These are phyloP conservation scores for Lasioglossum oenotherae DNA, from an alignment of 2,888 invertebrate genomes.

Conservation along the genomic window DNA sequence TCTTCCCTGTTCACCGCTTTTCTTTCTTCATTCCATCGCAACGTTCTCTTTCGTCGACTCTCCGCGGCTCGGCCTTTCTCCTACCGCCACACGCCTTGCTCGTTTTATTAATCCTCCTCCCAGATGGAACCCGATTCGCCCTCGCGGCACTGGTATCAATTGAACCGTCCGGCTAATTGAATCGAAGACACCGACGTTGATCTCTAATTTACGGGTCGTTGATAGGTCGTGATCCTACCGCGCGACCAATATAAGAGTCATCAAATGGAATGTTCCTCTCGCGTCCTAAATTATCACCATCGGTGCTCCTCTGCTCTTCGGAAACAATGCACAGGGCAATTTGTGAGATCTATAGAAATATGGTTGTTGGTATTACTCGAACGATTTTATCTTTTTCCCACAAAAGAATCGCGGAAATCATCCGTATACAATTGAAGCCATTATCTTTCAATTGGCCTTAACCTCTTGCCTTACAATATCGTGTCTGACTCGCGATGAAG, in stretches of 20 bases:
- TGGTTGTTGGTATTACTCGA: not conserved
- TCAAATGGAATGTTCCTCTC: slow-evolving; percentile 6
- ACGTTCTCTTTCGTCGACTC: not conserved
- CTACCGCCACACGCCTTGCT: not conserved
- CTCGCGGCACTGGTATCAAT: slow-evolving; percentile 15
- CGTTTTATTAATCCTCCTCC: slow-evolving; percentile 14
- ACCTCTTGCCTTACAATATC: too few species aligned
- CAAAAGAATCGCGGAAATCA: not conserved
- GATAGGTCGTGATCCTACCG: slow-evolving; percentile 24
- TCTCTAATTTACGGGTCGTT: slow-evolving; percentile 36
- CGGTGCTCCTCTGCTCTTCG: not conserved
- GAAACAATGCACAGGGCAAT: not conserved
- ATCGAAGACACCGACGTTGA: slow-evolving; percentile 24
- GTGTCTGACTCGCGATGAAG: too few species aligned
- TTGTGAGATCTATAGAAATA: slow-evolving; percentile 67
- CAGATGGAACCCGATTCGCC: slow-evolving; percentile 19
- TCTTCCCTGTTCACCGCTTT: not conserved
- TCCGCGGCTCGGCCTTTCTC: not conserved
- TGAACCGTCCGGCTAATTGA: slow-evolving; percentile 35
- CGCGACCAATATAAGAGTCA: slow-evolving; percentile 20
- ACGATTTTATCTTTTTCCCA: not conserved
- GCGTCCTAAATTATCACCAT: slow-evolving; percentile 17
- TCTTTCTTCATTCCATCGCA: not conserved
- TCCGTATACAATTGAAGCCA: not conserved
- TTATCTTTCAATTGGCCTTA: not conserved